Evolutionary conservation across 2,888 invertebrate genomes (phyloP), one percentile per base, ranked within the genome.

Genomic region (Nezara viridula): DNA sequence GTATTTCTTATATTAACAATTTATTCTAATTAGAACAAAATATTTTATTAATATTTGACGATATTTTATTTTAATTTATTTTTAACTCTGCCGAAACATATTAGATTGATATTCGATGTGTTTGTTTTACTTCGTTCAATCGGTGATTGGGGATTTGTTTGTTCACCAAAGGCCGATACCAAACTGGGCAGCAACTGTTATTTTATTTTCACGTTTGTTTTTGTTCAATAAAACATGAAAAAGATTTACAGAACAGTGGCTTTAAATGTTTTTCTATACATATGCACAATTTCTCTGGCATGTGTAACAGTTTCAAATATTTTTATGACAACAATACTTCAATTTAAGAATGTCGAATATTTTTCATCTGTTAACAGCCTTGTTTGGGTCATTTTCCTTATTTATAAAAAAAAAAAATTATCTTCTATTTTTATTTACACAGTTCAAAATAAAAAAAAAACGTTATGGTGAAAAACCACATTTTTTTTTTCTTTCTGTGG

Each of bases 61-160:
- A n/a, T n/a, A n/a, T n/a, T n/a, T n/a, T n/a, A n/a, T n/a, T n/a
- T n/a, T n/a, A n/a, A n/a, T n/a, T n/a, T 44, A 44, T 44, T 66
- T 32, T 37, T 6, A 19, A 27, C 37, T 73, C 32, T 73, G 66
- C 19, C 21, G 66, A 73, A 37, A 73, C 37, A 73, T 37, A 73
- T 73, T 73, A 73, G 66, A 73, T 73, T 19, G 32, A 73, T 73
- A 37, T 73, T 73, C 32, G 21, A 37, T 7, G 32, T 73, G 37
- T 73, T 73, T 73, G 37, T 73, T 73, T 73, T 73, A 60, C 27
- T 60, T 60, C 27, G 60, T 60, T 21, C 32, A 73, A 37, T 73
- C 66, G 66, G 16, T 73, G 66, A 73, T 73, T 73, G 66, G 66
- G 37, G 66, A 73, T 73, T 73, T 73, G 66, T 73, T 73, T 73